Evolutionary conservation across 2,113 vertebrate genomes (phyloP).

Genomic region (Camelus bactrianus): DNA sequence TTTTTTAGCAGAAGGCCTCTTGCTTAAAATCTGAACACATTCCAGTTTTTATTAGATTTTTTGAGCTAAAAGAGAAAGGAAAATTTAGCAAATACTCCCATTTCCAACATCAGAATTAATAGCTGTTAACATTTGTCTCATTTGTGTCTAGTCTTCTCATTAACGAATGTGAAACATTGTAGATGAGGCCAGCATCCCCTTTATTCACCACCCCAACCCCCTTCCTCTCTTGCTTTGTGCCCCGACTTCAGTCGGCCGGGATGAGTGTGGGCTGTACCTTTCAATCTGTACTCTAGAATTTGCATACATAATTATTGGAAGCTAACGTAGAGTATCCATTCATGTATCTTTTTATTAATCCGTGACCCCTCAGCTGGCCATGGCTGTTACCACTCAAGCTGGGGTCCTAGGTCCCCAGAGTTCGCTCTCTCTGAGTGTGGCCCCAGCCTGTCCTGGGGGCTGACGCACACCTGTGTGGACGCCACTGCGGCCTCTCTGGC

Average conservation of each 20-base stretch:
- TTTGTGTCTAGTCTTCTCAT: not conserved
- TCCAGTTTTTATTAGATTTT: not conserved
- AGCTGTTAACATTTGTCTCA: not conserved
- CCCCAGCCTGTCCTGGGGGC: not conserved
- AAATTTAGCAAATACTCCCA: not conserved
- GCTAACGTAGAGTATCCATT: not conserved
- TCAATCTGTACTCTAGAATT: not conserved
- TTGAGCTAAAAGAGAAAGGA: not conserved
- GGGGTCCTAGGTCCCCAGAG: not conserved
- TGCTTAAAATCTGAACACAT: not conserved
- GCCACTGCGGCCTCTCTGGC: not conserved
- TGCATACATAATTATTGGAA: not conserved
- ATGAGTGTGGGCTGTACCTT: not conserved
- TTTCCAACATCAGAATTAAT: not conserved
- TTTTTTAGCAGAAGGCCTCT: not conserved
- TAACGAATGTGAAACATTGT: not conserved
- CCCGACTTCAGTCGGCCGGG: not conserved
- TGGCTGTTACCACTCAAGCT: not conserved
- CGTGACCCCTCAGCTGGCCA: not conserved
- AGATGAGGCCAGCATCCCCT: not conserved
- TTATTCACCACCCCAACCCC: not conserved
- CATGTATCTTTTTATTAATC: not conserved
- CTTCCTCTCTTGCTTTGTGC: too few relatives aligned
- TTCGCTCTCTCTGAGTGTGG: not conserved
- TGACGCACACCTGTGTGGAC: not conserved